Evolutionary conservation across 2,113 vertebrate genomes (phyloP), one percentile per base, ranked within the genome.

Genomic region (Hippocampus barbouri): DNA sequence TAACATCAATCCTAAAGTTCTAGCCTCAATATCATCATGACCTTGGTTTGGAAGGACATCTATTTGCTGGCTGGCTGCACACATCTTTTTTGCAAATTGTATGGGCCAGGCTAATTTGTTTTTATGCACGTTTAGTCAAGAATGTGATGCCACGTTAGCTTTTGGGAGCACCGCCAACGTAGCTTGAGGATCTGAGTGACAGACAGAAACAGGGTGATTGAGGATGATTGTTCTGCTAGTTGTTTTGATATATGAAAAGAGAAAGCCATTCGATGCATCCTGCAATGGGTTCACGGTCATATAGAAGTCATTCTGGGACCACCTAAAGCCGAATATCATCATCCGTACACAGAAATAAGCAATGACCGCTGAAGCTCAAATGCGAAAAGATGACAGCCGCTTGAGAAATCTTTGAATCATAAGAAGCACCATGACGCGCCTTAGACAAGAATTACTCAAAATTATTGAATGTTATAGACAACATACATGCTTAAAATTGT

Each of bases 61-160:
- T 90, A 92, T 92, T 92, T 92, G 86, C 89, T 88, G 90, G 89
- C 90, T 91, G 91, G 90, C 86, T 91, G 90, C 87, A 91, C 91
- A 91, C 91, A 91, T 91, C 89, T 91, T 85, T 91, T 91, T 89
- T 89, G 90, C 89, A 92, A 90, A 90, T 91, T 89, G 91, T 88
- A 89, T 88, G 85, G 91, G 86, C 87, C 83, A 88, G 84, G 86
- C 89, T 91, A 90, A 92, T 92, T 92, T 92, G 91, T 91, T 92
- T 92, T 92, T 91, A 91, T 92, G 91, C 91, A 91, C 87, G 87
- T 91, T 92, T 92, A 90, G 89, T 87, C 89, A 90, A 88, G 87
- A 91, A 91, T 89, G 88, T 89, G 86, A 90, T 88, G 89, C 86
- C 86, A 80, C 89, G 84, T 87, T 89, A 79, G 84, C 81, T 88